Evolutionary conservation across 2,888 invertebrate genomes (phyloP), one percentile per base, ranked within the genome.

Genomic region (Lacanobia wlatinum): DNA sequence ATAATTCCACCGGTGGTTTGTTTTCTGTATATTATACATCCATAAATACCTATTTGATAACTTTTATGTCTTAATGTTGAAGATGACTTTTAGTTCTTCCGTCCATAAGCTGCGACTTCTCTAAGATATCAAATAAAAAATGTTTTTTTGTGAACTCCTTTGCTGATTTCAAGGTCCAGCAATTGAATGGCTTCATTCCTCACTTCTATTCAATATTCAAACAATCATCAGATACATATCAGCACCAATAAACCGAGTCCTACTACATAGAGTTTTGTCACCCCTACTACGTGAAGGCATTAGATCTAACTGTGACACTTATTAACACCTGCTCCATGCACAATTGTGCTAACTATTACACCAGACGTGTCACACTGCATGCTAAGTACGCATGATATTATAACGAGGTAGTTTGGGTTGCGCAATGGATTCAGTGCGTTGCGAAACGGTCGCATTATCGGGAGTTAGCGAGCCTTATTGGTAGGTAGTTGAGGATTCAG

Each of bases 341-440:
- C 76, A 84, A 84, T 76, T 83, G 89, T 85, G 89, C 80, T 88
- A 90, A 90, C 80, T 88, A 86, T 93, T 93, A 89, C 92, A 84
- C 84, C 86, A 90, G 79, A 68, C 73, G 82, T 76, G 85, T 88
- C 89, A 88, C 91, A 89, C 82, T 88, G 94, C 88, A 92, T 93
- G 92, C 89, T 92, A 92, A 94, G 89, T 91, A 88, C 86, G 81
- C 74, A 87, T 82, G 79, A 87, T 88, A 85, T 82, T 89, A 88
- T 88, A 85, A 87, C 85, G 74, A 69, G 73, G 78, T 73, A 66
- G 86, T 80, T 64, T 63, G 12, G 3, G 75, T 93, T 91, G 83
- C 90, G 90, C 90, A 92, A 93, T 90, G 87, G 50, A 89, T 73
- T 76, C 38, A 38, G 80, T 82, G 72, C 63, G 34, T 79, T 77